These are phyloP conservation scores for Eptesicus fuscus DNA, from an alignment of 2,113 vertebrate species.

Conservation along the genomic window DNA sequence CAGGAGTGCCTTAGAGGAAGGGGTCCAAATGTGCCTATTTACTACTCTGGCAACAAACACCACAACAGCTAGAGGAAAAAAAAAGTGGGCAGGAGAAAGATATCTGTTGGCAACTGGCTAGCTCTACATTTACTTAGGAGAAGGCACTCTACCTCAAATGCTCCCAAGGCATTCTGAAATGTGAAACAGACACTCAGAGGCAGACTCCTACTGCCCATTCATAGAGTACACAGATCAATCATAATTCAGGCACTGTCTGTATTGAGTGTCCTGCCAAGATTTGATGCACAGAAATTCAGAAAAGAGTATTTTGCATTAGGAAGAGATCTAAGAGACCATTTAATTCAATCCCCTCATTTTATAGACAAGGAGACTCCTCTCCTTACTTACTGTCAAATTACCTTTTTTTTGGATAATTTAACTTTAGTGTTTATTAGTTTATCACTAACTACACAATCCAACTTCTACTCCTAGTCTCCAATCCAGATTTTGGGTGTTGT, in stretches of 20 bases:
- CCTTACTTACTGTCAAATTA: neutral
- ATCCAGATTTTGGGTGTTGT: neutral
- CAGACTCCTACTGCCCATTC: neutral
- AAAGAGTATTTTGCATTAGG: neutral
- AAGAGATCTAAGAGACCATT: neutral
- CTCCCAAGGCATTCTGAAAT: slow-evolving; percentile 20
- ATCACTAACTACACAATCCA: neutral
- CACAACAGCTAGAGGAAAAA: neutral
- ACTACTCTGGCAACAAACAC: neutral
- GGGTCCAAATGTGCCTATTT: neutral
- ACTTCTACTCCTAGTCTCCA: neutral
- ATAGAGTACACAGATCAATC: slow-evolving; percentile 22
- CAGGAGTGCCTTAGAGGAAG: neutral
- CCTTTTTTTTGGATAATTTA: neutral
- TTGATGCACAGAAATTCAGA: neutral
- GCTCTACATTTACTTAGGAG: slow-evolving; percentile 19
- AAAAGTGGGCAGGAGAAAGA: neutral
- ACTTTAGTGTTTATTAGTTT: slow-evolving; percentile 34
- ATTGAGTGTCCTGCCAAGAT: slow-evolving; percentile 1
- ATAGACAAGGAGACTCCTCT: neutral
- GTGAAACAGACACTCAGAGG: neutral
- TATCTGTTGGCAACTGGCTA: neutral
- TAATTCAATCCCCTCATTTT: neutral
- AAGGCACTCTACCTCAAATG: slow-evolving; percentile 10
- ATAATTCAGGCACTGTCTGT: slow-evolving; percentile 37